Evolutionary conservation across 2,888 invertebrate genomes (phyloP), one percentile per base, ranked within the genome.

Genomic region (Pyrocoelia pectoralis): DNA sequence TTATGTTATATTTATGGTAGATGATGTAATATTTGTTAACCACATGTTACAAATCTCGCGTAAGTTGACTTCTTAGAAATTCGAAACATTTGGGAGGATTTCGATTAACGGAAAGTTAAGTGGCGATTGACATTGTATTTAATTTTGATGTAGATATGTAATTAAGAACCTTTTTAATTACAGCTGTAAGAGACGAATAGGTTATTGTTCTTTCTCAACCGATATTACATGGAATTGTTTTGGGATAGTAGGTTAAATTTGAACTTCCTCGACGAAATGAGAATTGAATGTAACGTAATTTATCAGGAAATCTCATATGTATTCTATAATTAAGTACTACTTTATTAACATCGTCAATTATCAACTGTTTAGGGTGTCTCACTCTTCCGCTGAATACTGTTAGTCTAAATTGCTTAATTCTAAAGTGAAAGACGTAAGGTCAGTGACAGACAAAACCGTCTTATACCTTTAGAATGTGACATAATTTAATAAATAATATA

Each of bases 1-100:
- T n/a, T n/a, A 43, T 15, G 13, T 15, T 13, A 13, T 43, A 43
- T 43, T 43, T 43, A 43, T 43, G 41, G 41, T 8, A 3, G 13
- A 43, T 43, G 41, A 43, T 43, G 41, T 43, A 9, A 43, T 43
- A 8, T 33, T 33, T 43, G 41, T 43, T 43, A 43, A 15, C 41
- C 41, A 43, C 41, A 43, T 43, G 41, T 43, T 15, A 43, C 12
- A 43, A 15, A 43, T 15, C 14, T 15, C 41, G 15, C 8, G 41
- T 13, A 43, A 43, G 1, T 13, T 3, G 12, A 43, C n/a, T 43
- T 13, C n/a, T 33, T 15, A 43, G 8, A 13, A 38, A 43, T 43
- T 43, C 13, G 2, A 8, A 10, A 33, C n/a, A 33, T 33, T 33
- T 8, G 33, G 33, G 8, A 33, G 10, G n/a, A 33, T n/a, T 33